A percentile compares a stretch with the other conserved stretches of the same genome.
These are phyloP conservation scores for Acronicta leporina DNA, from an alignment of 2,888 invertebrate genomes.

Conservation along the genomic window DNA sequence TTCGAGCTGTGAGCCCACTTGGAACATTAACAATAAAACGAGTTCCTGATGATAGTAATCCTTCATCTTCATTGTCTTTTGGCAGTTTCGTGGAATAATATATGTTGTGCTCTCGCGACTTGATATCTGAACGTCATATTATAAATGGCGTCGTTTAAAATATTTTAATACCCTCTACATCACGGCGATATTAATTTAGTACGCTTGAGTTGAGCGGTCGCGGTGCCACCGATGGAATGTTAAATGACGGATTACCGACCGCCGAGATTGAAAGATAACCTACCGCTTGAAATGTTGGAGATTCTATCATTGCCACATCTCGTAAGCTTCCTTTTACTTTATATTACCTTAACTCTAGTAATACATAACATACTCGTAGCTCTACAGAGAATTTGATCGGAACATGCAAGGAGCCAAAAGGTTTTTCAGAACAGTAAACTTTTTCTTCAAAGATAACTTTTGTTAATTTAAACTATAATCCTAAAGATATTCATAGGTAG, in stretches of 20 bases:
- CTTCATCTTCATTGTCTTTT: slow-evolving; percentile 89
- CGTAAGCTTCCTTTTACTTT: slow-evolving; percentile 59
- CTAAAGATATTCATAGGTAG: too few species aligned
- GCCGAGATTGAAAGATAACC: slow-evolving; percentile 84
- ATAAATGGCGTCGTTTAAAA: slow-evolving; percentile 89
- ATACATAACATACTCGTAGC: neutral
- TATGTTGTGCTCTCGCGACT: slow-evolving; percentile 85
- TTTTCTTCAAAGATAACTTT: too few species aligned
- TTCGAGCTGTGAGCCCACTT: slow-evolving; percentile 72
- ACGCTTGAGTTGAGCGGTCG: slow-evolving; percentile 85
- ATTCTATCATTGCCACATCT: slow-evolving; percentile 69
- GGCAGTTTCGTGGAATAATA: slow-evolving; percentile 88
- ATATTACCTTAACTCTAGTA: slow-evolving; percentile 14
- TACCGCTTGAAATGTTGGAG: slow-evolving; percentile 74
- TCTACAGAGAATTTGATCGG: neutral
- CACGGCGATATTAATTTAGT: slow-evolving; percentile 88
- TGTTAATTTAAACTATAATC: too few species aligned
- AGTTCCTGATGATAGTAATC: slow-evolving; percentile 87
- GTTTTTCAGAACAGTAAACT: too few species aligned
- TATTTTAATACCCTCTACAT: slow-evolving; percentile 88
- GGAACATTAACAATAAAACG: slow-evolving; percentile 86
- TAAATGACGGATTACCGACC: slow-evolving; percentile 88
- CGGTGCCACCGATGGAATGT: slow-evolving; percentile 86
- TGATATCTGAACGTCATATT: slow-evolving; percentile 87
- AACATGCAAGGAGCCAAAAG: neutral